Percentiles rank a stretch among this genome's conserved stretches.
Conservation (phyloP, 2,797 vertebrate species). For the Xenopus petersii region DNA sequence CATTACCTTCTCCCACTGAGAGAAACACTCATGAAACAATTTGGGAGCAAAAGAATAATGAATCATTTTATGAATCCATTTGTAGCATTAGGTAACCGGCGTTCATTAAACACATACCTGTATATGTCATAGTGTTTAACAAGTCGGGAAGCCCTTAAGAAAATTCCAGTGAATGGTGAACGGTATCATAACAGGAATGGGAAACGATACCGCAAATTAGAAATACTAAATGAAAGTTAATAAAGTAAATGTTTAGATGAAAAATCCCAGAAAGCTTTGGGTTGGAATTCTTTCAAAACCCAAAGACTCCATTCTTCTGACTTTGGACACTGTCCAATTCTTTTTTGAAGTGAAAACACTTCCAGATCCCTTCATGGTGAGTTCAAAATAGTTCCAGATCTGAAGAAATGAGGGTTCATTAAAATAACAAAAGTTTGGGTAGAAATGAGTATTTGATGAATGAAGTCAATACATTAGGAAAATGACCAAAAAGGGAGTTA, state of each 20-base stretch:
- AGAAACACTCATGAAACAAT: too few species aligned
- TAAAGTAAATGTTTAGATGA: conserved; percentile 3
- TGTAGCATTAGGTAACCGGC: too few species aligned
- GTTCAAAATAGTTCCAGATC: conserved; percentile 29
- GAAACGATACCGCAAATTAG: neutral
- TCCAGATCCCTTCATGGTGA: conserved; percentile 29
- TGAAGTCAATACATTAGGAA: conserved; percentile 13
- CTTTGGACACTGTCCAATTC: conserved; percentile 20
- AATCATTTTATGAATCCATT: too few species aligned
- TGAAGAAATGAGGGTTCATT: conserved; percentile 6
- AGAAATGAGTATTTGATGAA: conserved; percentile 18
- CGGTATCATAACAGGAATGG: neutral
- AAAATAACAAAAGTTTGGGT: conserved; percentile 23
- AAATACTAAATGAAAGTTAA: conserved; percentile 8
- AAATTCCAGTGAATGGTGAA: neutral
- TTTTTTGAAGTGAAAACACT: conserved; percentile 29
- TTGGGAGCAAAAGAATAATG: too few species aligned
- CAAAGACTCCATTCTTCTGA: conserved; percentile 20
- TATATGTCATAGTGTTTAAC: too few species aligned
- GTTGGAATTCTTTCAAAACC: conserved; percentile 18
- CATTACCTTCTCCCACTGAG: too few species aligned
- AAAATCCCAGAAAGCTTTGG: conserved; percentile 17
- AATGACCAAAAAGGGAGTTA: neutral
- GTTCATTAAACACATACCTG: too few species aligned
- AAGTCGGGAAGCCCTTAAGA: neutral